A percentile compares a stretch with the other conserved stretches of the same genome.
These are phyloP conservation scores for Myripristis murdjan DNA, from an alignment of 2,797 vertebrate species.

Conservation along the genomic window DNA sequence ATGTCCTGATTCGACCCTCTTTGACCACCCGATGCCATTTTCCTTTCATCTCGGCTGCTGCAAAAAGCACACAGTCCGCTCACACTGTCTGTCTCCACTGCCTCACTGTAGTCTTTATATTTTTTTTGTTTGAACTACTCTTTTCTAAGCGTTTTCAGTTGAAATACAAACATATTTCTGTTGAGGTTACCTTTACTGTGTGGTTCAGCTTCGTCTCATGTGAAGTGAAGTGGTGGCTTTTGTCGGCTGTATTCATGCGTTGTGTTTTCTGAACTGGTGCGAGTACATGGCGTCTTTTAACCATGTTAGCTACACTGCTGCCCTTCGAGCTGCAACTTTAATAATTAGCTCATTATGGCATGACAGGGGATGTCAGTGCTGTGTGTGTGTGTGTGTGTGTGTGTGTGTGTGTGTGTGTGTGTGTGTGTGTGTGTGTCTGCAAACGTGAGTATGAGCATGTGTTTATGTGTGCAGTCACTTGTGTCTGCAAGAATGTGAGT, in stretches of 20 bases:
- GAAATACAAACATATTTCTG: background rate
- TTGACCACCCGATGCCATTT: background rate
- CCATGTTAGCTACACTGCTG: constrained; percentile 3
- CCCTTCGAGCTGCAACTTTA: constrained; percentile 18
- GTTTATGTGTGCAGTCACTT: no score
- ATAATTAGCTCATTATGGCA: constrained; percentile 13
- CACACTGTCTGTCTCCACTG: background rate
- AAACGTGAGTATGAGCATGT: constrained; percentile 11
- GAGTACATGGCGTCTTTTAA: background rate
- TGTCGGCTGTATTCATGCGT: background rate
- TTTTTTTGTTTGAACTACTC: no score
- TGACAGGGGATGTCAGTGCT: constrained; percentile 10
- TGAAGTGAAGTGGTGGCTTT: background rate
- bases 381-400: background rate
- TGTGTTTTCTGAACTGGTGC: background rate
- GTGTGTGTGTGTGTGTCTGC: constrained; percentile 22
- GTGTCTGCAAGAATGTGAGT: constrained; percentile 29
- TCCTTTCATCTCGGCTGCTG: background rate
- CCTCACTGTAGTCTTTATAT: no score
- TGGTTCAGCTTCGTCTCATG: background rate
- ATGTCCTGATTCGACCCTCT: background rate
- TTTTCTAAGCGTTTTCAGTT: no score
- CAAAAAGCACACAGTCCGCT: background rate
- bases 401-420: constrained; percentile 27
- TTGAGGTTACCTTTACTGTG: background rate